Evolutionary conservation across 1,140 invertebrate species (phyloP), one percentile per base, ranked within the genome.

Genomic region (Rhagoletis pomonella): DNA sequence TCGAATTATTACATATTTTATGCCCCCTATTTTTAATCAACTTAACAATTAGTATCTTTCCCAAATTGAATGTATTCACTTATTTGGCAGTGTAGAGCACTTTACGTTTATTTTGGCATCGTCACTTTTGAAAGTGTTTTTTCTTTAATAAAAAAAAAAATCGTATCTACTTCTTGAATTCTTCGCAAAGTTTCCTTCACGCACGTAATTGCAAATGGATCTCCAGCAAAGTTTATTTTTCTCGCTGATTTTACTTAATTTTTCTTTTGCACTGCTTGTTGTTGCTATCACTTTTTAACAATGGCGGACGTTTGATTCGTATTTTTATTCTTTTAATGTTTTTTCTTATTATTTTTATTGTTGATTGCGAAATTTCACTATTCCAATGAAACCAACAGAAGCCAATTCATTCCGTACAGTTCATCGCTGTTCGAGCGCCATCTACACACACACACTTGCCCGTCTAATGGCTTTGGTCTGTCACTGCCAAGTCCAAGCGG

Each of bases 261-360:
- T 69, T 69, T 44, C 67, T 12, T 69, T 69, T 42, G 67, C 67
- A 69, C 67, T 5, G 39, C 67, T 4, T 6, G 17, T 73, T n/a
- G 67, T 47, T 47, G 42, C 67, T 73, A 73, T 73, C 67, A 73
- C 67, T 73, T 47, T 73, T 47, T 73, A 73, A 73, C 67, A 73
- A 73, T 73, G 67, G 42, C 14, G 67, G 44, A 39, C 14, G 42
- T 69, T 47, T 14, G 14, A 17, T 69, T 69, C 12, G 17, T 73
- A 39, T 67, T 3, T 42, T 67, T 67, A 47, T 17, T 73, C 39
- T 67, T 67, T 67, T 47, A 14, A 47, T 44, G 6, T 73, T 47
- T 73, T 73, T 73, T 44, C 4, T 62, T 65, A 19, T 5, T 67
- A 10, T 44, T 73, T 29, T 73, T 73, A 47, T 73, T 73, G 10